A percentile compares a stretch with the other conserved stretches of the same genome.
Conservation (phyloP, 2,113 vertebrate species). For the Syngnathus floridae region DNA sequence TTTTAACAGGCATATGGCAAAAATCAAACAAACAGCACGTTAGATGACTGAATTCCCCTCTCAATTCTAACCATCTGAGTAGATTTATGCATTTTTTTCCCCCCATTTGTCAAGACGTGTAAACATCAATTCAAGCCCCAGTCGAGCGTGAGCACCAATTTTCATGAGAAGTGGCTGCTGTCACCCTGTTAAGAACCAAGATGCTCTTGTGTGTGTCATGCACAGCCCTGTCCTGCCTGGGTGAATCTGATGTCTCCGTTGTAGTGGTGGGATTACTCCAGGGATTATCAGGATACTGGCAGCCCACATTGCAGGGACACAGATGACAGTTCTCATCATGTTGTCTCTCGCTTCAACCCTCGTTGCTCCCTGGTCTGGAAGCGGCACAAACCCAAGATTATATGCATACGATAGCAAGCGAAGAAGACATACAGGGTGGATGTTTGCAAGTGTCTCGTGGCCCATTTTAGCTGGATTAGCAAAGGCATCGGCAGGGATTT, state of each 20-base stretch:
- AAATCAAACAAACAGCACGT: background rate
- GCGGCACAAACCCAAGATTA: slow-evolving; percentile 61
- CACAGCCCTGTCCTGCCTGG: slow-evolving; percentile 24
- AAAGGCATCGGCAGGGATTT: background rate
- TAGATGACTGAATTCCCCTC: slow-evolving; percentile 15
- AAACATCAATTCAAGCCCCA: slow-evolving; percentile 28
- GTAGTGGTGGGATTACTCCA: slow-evolving; percentile 56
- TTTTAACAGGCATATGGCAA: background rate
- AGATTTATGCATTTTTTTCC: slow-evolving; percentile 12
- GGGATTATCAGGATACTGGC: slow-evolving; percentile 65
- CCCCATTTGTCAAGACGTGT: slow-evolving; percentile 23
- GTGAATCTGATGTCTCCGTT: slow-evolving; percentile 50
- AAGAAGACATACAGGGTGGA: slow-evolving; percentile 54
- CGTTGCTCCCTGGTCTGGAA: slow-evolving; percentile 45
- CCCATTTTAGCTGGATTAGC: slow-evolving; percentile 48
- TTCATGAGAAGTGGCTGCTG: slow-evolving; percentile 35
- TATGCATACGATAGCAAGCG: slow-evolving; percentile 42
- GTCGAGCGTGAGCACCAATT: slow-evolving; percentile 31
- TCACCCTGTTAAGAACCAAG: slow-evolving; percentile 13
- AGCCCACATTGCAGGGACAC: slow-evolving; percentile 53
- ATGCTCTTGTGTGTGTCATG: slow-evolving; percentile 5
- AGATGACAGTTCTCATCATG: slow-evolving; percentile 63
- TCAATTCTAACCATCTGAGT: slow-evolving; percentile 17
- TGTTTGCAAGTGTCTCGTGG: slow-evolving; percentile 39
- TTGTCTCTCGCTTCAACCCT: slow-evolving; percentile 43